These are phyloP conservation scores for Mormyrus proboscirostris DNA, from an alignment of 2,797 vertebrate species.

Conservation along the genomic window DNA sequence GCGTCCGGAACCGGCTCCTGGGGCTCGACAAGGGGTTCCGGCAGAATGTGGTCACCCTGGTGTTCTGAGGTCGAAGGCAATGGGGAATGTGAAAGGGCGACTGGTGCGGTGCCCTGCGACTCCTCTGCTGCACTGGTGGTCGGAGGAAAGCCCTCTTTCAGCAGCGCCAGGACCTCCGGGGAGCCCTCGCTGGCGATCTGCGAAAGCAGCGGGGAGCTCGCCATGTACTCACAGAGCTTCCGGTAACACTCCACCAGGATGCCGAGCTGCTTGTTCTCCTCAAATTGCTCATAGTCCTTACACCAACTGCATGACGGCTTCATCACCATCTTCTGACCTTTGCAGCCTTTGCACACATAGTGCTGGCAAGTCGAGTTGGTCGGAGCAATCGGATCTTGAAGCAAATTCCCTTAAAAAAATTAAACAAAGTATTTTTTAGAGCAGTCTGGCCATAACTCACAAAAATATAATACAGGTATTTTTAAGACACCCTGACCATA, in stretches of 20 bases:
- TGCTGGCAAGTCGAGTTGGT: conserved; percentile 87
- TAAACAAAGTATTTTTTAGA: conserved; percentile 28
- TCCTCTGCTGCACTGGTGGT: conserved; percentile 56
- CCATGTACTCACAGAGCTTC: conserved; percentile 89
- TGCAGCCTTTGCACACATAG: conserved; percentile 87
- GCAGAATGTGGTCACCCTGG: conserved; percentile 40
- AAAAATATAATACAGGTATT: background rate
- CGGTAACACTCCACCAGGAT: conserved; percentile 89
- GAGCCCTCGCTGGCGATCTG: conserved; percentile 79
- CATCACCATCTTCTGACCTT: conserved; percentile 92
- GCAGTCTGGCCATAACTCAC: conserved; percentile 44
- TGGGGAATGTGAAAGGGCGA: conserved; percentile 77
- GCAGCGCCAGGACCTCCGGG: conserved; percentile 79
- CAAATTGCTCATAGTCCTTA: conserved; percentile 88
- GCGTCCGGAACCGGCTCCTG: conserved; percentile 61
- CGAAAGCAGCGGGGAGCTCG: conserved; percentile 76
- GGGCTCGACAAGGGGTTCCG: conserved; percentile 62
- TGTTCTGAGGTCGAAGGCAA: conserved; percentile 73
- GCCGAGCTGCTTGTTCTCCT: conserved; percentile 89
- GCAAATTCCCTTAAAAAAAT: conserved; percentile 74
- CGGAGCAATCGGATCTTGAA: conserved; percentile 88
- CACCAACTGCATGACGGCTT: conserved; percentile 88
- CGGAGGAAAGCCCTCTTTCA: conserved; percentile 78
- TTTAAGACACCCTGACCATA: background rate
- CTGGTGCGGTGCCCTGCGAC: conserved; percentile 59